Evolutionary conservation across 1,140 invertebrate genomes (phyloP).

Genomic region (Brachionus rubens): DNA sequence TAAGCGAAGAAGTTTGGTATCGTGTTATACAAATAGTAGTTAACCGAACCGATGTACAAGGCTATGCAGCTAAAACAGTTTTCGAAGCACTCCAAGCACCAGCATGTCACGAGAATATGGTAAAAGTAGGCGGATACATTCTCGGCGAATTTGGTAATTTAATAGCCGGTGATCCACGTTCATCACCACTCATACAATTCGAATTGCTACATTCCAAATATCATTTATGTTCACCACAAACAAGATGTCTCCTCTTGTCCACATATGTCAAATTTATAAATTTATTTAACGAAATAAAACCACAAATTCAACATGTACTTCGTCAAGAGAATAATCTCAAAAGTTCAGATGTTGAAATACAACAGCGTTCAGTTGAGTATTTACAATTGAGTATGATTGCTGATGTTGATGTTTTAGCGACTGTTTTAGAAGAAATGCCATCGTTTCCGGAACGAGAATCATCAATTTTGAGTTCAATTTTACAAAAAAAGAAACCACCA

Average conservation of each 20-base stretch:
- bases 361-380: conserved; percentile 97
- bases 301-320: conserved; percentile 92
- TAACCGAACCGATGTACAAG: conserved; percentile 92
- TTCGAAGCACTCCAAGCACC: conserved; percentile 93
- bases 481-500: conserved; percentile 73
- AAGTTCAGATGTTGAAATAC: conserved; percentile 94
- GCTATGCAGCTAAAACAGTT: conserved; percentile 98
- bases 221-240: conserved; percentile 92
- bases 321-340: conserved; percentile 90
- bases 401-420: conserved; percentile 91
- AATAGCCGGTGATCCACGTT: conserved; percentile 95
- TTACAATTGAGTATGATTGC: conserved; percentile 91
- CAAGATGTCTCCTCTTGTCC: conserved; percentile 87
- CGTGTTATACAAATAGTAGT: conserved; percentile 99
- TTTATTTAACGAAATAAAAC: conserved; percentile 96
- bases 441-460: conserved; percentile 98
- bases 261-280: conserved; percentile 99
- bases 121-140: conserved; percentile 99
- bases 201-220: conserved; percentile 89
- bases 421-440: conserved; percentile 99
- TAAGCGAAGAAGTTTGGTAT: conserved; percentile 92
- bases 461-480: conserved; percentile 78
- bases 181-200: conserved; percentile 86
- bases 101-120: conserved; percentile 99
- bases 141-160: conserved; percentile 99